These are phyloP conservation scores for Eospalax fontanierii DNA, from an alignment of 2,797 vertebrate genomes.

Conservation along the genomic window DNA sequence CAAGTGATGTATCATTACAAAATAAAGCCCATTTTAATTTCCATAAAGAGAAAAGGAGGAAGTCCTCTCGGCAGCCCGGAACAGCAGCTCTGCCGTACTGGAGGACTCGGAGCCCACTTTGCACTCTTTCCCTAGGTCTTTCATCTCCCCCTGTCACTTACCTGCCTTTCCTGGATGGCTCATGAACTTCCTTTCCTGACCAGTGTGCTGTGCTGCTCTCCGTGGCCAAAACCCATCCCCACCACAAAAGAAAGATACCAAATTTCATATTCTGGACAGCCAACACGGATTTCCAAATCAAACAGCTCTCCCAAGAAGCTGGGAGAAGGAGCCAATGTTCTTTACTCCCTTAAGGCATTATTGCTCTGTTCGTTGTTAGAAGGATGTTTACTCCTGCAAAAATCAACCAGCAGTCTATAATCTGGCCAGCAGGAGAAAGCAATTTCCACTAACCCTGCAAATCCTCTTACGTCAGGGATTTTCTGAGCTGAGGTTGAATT, in stretches of 20 bases:
- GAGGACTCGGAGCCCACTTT: accelerated
- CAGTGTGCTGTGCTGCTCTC: constrained; percentile 89
- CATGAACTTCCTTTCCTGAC: constrained; percentile 88
- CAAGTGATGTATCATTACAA: constrained; percentile 5
- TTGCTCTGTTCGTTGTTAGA: constrained; percentile 88
- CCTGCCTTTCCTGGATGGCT: constrained; percentile 92
- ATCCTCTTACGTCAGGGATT: constrained; percentile 95
- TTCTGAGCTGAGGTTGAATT: constrained; percentile 89
- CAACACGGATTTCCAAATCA: constrained; percentile 86
- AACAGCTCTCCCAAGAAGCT: constrained; percentile 84
- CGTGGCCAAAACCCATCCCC: constrained; percentile 90
- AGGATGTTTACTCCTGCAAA: constrained; percentile 90
- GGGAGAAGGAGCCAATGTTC: constrained; percentile 80
- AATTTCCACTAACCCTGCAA: constrained; percentile 94
- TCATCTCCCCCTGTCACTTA: constrained; percentile 85
- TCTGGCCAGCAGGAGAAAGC: constrained; percentile 92
- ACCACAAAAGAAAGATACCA: constrained; percentile 91
- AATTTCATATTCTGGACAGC: constrained; percentile 91
- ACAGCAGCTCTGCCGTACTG: neutral
- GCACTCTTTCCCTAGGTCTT: neutral
- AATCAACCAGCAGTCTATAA: constrained; percentile 91
- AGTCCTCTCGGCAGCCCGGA: too few species aligned
- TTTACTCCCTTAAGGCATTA: constrained; percentile 89
- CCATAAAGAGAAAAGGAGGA: neutral
- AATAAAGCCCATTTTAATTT: constrained; percentile 8